phyloP scores from a whole-genome alignment of 2,797 vertebrate species.

The Sternotherus odoratus region DNA sequence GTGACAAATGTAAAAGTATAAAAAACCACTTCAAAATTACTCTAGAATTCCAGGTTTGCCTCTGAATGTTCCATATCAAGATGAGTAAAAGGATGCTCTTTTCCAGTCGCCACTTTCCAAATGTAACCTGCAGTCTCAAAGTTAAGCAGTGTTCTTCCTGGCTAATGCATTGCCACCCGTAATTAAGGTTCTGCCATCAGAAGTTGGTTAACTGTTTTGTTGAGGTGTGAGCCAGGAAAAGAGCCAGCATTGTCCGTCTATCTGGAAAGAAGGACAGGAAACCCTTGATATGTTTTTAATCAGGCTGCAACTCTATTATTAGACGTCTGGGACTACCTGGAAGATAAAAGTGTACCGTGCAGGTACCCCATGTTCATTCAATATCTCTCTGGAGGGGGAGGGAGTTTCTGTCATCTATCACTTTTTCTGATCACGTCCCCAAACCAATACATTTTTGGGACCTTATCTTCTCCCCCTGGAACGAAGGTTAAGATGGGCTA shows the following conservation, averaged over 20 bases:
- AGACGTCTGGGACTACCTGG: no score
- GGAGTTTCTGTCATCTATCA: no score
- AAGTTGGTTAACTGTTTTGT: background rate
- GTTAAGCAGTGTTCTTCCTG: background rate
- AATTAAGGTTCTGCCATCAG: background rate
- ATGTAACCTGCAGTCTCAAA: background rate
- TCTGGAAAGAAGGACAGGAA: no score
- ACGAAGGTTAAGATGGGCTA: no score
- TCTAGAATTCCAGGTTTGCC: background rate
- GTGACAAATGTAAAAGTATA: background rate
- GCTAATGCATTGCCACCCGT: background rate
- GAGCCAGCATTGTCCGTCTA: background rate
- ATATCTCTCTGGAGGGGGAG: no score
- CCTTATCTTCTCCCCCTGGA: no score
- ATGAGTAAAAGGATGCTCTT: background rate
- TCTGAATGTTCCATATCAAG: background rate
- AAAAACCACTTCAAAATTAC: background rate
- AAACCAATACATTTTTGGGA: no score
- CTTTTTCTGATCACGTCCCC: no score
- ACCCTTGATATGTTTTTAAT: no score
- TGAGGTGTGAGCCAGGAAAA: background rate
- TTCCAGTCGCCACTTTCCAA: background rate
- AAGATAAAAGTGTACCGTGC: no score
- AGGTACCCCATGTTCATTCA: no score
- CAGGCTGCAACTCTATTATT: no score